phyloP scores from a whole-genome alignment of 1,140 invertebrate species.

The Agrypnia vestita region DNA sequence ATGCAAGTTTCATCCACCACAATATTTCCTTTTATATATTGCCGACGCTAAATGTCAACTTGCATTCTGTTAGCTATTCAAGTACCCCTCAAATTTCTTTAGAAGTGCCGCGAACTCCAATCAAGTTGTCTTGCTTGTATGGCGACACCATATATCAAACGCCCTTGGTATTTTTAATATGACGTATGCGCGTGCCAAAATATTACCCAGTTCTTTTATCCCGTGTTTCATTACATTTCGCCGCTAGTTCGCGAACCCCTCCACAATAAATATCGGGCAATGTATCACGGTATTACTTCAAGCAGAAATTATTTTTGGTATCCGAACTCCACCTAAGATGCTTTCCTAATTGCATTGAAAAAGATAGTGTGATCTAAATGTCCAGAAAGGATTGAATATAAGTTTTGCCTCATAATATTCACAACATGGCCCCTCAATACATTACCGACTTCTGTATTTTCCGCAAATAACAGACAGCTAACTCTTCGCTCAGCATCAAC shows the following conservation, averaged over 20 bases:
- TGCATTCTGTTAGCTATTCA: background rate
- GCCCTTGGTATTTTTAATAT: slow-evolving; percentile 34
- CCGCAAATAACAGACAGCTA: too few species aligned
- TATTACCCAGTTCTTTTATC: background rate
- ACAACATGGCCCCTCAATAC: too few species aligned
- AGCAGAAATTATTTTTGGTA: background rate
- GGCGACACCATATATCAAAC: slow-evolving; percentile 10
- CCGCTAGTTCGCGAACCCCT: too few species aligned
- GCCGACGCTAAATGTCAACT: slow-evolving; percentile 23
- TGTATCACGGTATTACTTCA: slow-evolving; percentile 12
- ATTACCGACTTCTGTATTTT: too few species aligned
- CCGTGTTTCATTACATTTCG: background rate
- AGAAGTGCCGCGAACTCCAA: background rate
- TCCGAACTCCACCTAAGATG: background rate
- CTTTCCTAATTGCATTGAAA: too few species aligned
- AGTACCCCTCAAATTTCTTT: background rate
- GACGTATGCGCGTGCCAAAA: slow-evolving; percentile 22
- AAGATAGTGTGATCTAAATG: too few species aligned
- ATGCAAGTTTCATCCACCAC: slow-evolving; percentile 7
- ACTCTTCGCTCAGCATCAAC: too few species aligned
- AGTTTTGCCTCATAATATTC: too few species aligned
- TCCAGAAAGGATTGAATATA: too few species aligned
- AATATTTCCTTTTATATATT: slow-evolving; percentile 27
- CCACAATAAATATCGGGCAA: slow-evolving; percentile 6
- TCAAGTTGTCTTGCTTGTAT: slow-evolving; percentile 30